Percentiles rank a stretch among this genome's conserved stretches.
phyloP scores from a whole-genome alignment of 2,797 vertebrate species.

The Enteromius unitaeniatus region DNA sequence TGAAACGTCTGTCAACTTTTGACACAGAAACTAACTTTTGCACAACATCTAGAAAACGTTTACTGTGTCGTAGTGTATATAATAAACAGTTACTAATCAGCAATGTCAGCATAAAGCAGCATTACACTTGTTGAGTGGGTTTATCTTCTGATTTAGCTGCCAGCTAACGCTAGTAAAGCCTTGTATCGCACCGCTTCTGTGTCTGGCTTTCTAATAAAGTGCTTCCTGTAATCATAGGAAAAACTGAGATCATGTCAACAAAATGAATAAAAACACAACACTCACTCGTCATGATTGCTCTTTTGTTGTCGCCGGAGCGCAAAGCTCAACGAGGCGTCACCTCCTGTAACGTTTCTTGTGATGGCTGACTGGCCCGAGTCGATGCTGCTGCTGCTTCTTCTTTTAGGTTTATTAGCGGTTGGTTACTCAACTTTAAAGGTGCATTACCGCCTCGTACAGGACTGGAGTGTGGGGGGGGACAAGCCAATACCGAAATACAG shows the following conservation, averaged over 20 bases:
- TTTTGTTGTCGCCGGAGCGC: slow-evolving; percentile 40
- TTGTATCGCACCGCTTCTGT: not conserved
- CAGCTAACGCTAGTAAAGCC: slow-evolving; percentile 19
- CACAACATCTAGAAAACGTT: not conserved
- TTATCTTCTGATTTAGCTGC: slow-evolving; percentile 1
- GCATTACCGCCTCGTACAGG: too few relatives aligned
- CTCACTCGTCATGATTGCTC: slow-evolving; percentile 44
- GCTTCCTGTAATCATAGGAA: not conserved
- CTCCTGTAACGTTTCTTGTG: slow-evolving; percentile 1
- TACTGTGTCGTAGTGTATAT: not conserved
- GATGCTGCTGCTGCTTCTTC: not conserved
- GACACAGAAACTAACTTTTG: not conserved
- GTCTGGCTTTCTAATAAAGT: not conserved
- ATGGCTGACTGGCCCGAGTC: slow-evolving; percentile 15
- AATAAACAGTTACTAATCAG: not conserved
- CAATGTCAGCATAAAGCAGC: not conserved
- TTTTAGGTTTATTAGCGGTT: too few relatives aligned
- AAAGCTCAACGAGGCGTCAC: slow-evolving; percentile 35
- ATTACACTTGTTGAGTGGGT: not conserved
- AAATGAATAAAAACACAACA: slow-evolving; percentile 1
- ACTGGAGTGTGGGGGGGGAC: not conserved
- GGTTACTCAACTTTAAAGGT: too few relatives aligned
- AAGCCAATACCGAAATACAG: slow-evolving; percentile 12
- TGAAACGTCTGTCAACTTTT: slow-evolving; percentile 14
- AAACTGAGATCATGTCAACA: not conserved